Conservation (phyloP, 2,113 vertebrate genomes). For the Erpornis zantholeuca region DNA sequence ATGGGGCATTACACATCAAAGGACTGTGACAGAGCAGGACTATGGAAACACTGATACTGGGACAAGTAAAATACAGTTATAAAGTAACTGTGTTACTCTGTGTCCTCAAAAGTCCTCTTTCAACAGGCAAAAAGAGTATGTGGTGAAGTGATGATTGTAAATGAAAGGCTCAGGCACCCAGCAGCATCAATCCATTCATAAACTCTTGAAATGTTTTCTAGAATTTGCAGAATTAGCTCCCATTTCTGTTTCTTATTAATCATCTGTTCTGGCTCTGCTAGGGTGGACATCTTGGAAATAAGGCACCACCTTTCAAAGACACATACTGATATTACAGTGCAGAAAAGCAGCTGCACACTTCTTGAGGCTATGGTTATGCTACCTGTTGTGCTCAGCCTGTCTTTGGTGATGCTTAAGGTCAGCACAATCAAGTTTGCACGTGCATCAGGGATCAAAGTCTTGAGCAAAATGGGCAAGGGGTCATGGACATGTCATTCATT, state of each 20-base stretch:
- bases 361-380: neutral
- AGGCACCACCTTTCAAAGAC: neutral
- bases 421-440: neutral
- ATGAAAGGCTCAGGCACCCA: neutral
- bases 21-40: neutral
- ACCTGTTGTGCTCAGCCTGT: neutral
- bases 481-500: neutral
- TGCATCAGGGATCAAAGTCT: neutral
- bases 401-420: neutral
- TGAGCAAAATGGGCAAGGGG: neutral
- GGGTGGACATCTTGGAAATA: neutral
- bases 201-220: neutral
- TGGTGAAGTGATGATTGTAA: neutral
- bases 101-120: neutral
- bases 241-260: neutral
- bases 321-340: neutral
- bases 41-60: neutral
- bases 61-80: neutral
- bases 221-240: neutral
- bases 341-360: neutral
- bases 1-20: conserved; percentile 17
- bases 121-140: neutral
- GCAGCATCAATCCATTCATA: neutral
- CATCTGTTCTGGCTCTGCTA: neutral
- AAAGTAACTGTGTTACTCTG: neutral